These are phyloP conservation scores for Gnathonemus longibarbis DNA, from an alignment of 2,113 vertebrate species.

Conservation along the genomic window DNA sequence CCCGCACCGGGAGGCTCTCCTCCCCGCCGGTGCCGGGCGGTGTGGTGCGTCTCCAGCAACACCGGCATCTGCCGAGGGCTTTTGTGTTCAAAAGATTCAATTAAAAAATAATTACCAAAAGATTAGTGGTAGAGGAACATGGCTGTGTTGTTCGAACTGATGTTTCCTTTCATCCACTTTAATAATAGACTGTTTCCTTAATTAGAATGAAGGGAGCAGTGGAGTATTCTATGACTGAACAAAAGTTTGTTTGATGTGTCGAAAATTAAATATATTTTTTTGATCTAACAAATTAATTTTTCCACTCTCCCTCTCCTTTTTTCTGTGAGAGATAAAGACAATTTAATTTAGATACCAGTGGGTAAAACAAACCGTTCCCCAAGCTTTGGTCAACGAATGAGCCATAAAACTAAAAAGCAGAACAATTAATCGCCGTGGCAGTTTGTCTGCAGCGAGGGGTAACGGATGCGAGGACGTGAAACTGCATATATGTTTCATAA, in stretches of 20 bases:
- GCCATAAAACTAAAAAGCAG: constrained; percentile 42
- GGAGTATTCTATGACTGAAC: constrained; percentile 63
- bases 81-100: constrained; percentile 82
- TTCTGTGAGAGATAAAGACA: constrained; percentile 67
- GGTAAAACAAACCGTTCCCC: constrained; percentile 48
- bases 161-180: constrained; percentile 74
- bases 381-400: constrained; percentile 47
- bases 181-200: constrained; percentile 76
- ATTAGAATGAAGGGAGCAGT: constrained; percentile 63
- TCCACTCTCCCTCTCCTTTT: constrained; percentile 47
- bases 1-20: neutral
- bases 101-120: constrained; percentile 82
- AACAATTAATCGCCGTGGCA: constrained; percentile 47
- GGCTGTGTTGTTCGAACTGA: constrained; percentile 72
- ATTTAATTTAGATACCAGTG: constrained; percentile 72
- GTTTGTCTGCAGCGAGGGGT: constrained; percentile 35
- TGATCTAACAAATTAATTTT: constrained; percentile 75
- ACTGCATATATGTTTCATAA: constrained; percentile 36
- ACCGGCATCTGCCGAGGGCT: constrained; percentile 66
- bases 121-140: constrained; percentile 73
- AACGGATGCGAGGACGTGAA: constrained; percentile 33
- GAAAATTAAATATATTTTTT: constrained; percentile 69
- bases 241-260: constrained; percentile 73
- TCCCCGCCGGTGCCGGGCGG: neutral
- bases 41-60: constrained; percentile 34